These are phyloP conservation scores for Tachyglossus aculeatus DNA, from an alignment of 2,797 vertebrate species.

Conservation along the genomic window DNA sequence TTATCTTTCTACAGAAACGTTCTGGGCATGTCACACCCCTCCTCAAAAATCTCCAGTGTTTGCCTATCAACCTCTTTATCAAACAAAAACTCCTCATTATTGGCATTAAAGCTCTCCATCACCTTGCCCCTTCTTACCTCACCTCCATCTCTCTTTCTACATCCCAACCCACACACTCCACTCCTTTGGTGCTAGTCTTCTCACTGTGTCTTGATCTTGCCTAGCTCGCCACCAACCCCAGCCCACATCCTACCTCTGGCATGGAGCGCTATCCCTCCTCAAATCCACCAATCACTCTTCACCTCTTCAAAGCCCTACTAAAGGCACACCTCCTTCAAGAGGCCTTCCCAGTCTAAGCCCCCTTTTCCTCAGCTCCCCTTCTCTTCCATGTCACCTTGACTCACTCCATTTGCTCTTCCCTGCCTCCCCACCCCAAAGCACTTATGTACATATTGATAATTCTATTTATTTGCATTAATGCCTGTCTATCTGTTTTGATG, in stretches of 20 bases:
- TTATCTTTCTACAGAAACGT: too few species aligned
- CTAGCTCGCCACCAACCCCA: background rate
- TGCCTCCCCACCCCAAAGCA: too few species aligned
- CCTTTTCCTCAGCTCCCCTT: background rate
- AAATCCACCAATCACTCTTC: background rate
- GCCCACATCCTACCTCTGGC: background rate
- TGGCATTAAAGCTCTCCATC: too few species aligned
- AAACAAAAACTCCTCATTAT: background rate
- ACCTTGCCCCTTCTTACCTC: background rate
- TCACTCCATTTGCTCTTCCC: too few species aligned
- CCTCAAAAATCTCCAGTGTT: too few species aligned
- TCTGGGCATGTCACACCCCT: too few species aligned
- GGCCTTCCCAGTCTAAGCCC: background rate
- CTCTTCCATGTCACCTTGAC: too few species aligned
- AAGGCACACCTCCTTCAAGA: background rate
- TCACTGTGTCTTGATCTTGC: background rate
- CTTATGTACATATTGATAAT: too few species aligned
- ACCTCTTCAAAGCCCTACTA: background rate
- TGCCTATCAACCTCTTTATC: background rate
- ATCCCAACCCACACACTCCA: background rate
- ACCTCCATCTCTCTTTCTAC: background rate
- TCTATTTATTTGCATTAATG: too few species aligned
- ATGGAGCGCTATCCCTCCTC: background rate
- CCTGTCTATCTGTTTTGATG: too few species aligned
- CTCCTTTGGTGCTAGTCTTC: background rate